A percentile compares a stretch with the other conserved stretches of the same genome.
phyloP scores from a whole-genome alignment of 2,888 invertebrate species.

The Cosmorhoe ocellata region DNA sequence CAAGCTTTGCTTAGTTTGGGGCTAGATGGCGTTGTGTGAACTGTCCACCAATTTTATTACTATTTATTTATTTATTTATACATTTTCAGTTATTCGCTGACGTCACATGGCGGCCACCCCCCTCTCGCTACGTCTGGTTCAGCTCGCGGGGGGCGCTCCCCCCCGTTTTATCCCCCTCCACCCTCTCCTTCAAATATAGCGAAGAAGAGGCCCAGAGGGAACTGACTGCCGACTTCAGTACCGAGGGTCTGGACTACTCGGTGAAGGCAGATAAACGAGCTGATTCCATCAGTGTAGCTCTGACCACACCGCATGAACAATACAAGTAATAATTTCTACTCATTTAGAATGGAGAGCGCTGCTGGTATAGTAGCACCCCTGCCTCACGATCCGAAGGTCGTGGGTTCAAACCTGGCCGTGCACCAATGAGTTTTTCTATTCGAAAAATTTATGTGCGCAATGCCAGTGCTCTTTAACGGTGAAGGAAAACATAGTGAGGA shows the following conservation, averaged over 20 bases:
- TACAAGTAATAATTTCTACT: conserved; percentile 50
- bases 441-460: too few relatives aligned
- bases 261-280: conserved; percentile 63
- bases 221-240: conserved; percentile 55
- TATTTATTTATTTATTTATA: too few relatives aligned
- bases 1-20: too few relatives aligned
- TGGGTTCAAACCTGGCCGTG: too few relatives aligned
- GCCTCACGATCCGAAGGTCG: too few relatives aligned
- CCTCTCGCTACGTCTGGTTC: conserved; percentile 66
- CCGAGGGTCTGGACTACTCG: conserved; percentile 58
- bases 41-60: too few relatives aligned
- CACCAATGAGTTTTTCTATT: too few relatives aligned
- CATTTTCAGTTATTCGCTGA: conserved; percentile 64
- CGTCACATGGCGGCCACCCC: conserved; percentile 74
- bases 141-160: conserved; percentile 65
- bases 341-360: too few relatives aligned
- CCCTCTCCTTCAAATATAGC: conserved; percentile 53
- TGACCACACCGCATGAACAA: conserved; percentile 67
- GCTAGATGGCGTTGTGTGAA: too few relatives aligned
- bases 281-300: conserved; percentile 52
- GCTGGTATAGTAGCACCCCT: too few relatives aligned
- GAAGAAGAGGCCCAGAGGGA: conserved; percentile 50
- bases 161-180: conserved; percentile 61
- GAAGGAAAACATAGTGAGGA: too few relatives aligned
- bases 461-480: too few relatives aligned